A percentile compares a stretch with the other conserved stretches of the same genome.
Evolutionary conservation across 2,797 vertebrate species (phyloP).

Genomic region (Manis pentadactyla): DNA sequence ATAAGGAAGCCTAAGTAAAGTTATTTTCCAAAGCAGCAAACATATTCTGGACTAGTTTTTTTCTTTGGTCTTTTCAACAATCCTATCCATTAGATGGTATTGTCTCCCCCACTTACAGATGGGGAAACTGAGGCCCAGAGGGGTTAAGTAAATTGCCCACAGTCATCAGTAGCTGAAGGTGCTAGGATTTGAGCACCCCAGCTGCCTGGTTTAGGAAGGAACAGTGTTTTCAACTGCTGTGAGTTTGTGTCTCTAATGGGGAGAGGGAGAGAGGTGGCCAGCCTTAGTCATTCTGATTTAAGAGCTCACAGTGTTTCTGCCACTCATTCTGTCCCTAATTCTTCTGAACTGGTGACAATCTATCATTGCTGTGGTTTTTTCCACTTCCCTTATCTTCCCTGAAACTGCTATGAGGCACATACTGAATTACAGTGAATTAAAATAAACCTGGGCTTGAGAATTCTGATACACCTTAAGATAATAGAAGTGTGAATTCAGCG

Average conservation of each 20-base stretch:
- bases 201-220: not conserved
- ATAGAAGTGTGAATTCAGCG: not conserved
- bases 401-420: not conserved
- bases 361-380: conserved; percentile 28
- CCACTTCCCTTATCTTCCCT: not conserved
- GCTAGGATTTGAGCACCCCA: not conserved
- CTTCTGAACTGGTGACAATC: conserved; percentile 6
- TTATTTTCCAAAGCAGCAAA: not conserved
- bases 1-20: not conserved
- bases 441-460: conserved; percentile 1
- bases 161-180: not conserved
- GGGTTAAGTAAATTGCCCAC: not conserved
- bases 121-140: not conserved
- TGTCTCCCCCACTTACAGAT: not conserved
- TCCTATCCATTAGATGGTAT: not conserved
- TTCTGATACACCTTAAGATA: conserved; percentile 8
- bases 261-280: not conserved
- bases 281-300: not conserved
- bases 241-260: not conserved
- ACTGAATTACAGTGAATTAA: conserved; percentile 23
- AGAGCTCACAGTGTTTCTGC: not conserved
- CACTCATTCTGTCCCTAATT: conserved; percentile 5
- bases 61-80: conserved; percentile 10
- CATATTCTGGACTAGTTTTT: not conserved
- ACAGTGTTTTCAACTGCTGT: not conserved